Evolutionary conservation across 2,113 vertebrate species (phyloP), one percentile per base, ranked within the genome.

Genomic region (Bujurquina vittata): DNA sequence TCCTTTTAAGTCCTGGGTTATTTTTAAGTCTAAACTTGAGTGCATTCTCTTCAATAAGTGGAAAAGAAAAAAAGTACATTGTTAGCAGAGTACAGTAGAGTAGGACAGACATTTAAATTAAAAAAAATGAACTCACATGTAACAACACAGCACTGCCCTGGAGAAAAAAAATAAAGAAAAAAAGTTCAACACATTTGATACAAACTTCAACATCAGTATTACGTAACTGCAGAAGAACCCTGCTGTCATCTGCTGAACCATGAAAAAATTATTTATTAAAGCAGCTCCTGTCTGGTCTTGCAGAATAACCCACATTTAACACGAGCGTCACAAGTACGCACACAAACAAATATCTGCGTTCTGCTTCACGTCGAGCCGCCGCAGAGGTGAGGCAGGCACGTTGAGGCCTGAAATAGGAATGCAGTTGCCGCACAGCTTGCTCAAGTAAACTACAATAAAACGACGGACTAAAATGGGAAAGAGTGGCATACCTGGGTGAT

Each of bases 71-170:
- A 60, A 78, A 22, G 23, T n/a, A 61, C 33, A 67, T 76, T n/a
- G 7, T 90, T 93, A 93, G 89, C 91, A 79, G 17, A 69, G 49
- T 29, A 69, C 22, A 29, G 26, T 20, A 4, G 20, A 54, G 26
- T 7, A 18, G 15, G 2, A 17, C 33, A 33, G 46, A 78, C 54
- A 54, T 37, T 14, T 40, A 79, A 63, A 61, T 33, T 58, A 75
- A 81, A 61, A 81, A 61, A 49, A 49, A 84, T 88, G 1, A 87
- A 95, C 95, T 95, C 94, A 95, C 95, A 92, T 95, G 94, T 87
- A 93, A 93, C 74, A 95, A 90, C 79, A 91, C 92, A 75, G 92
- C 90, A 62, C 4, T 87, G 79, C 80, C 92, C 95, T 95, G 87
- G 65, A 87, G 86, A 87, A 69, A 58, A 85, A 83, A 49, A 74